A percentile compares a stretch with the other conserved stretches of the same genome.
phyloP scores from a whole-genome alignment of 1,140 invertebrate genomes.

The Druon quercuslanigerum region DNA sequence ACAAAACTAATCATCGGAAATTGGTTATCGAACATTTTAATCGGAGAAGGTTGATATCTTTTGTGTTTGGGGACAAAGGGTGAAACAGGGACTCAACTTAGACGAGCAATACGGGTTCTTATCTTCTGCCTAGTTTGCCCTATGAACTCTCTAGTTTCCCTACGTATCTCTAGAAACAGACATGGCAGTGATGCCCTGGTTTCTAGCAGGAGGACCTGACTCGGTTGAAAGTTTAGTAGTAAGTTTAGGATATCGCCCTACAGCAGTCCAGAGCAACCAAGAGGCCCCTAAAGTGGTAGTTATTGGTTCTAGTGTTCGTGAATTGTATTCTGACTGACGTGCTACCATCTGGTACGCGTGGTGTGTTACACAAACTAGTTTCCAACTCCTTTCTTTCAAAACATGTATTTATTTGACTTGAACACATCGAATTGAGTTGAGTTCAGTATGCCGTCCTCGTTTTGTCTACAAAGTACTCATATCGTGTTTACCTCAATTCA shows the following conservation, averaged over 20 bases:
- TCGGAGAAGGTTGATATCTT: slow-evolving; percentile 21
- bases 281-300: slow-evolving; percentile 38
- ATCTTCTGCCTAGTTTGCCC: slow-evolving; percentile 30
- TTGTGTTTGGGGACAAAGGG: slow-evolving; percentile 18
- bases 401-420: background rate
- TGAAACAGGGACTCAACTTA: background rate
- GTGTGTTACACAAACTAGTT: slow-evolving; percentile 63
- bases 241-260: slow-evolving; percentile 58
- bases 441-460: background rate
- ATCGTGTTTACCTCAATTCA: slow-evolving; percentile 4
- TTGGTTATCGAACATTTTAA: slow-evolving; percentile 9
- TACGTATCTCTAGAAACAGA: slow-evolving; percentile 30
- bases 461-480: background rate
- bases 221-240: slow-evolving; percentile 50
- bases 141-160: slow-evolving; percentile 31
- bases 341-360: slow-evolving; percentile 30
- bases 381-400: slow-evolving; percentile 40
- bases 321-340: background rate
- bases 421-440: background rate
- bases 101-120: slow-evolving; percentile 11
- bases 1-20: background rate
- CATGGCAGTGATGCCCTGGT: slow-evolving; percentile 21
- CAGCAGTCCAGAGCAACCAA: slow-evolving; percentile 44
- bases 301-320: slow-evolving; percentile 27
- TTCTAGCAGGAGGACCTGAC: slow-evolving; percentile 17